Percentiles rank a stretch among this genome's conserved stretches.
Evolutionary conservation across 2,888 invertebrate species (phyloP).

Genomic region (Schizaphis graminum): DNA sequence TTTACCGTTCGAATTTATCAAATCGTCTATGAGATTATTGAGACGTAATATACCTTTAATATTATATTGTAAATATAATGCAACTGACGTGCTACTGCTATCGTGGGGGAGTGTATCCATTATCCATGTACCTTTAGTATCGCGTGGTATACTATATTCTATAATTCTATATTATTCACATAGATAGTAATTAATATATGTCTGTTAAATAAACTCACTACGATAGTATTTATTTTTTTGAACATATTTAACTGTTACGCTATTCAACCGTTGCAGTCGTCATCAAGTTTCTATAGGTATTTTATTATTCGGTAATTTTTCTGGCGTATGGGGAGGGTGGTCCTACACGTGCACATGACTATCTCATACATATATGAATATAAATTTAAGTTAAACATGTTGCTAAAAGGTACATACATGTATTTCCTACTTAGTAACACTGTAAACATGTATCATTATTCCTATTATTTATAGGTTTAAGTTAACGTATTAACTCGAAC

Average conservation of each 20-base stretch:
- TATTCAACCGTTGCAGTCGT: not conserved
- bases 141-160: not conserved
- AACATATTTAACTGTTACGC: not conserved
- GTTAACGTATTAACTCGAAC: not conserved
- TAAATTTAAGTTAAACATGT: not conserved
- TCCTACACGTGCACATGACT: not conserved
- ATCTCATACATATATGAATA: not conserved
- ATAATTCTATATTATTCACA: not conserved
- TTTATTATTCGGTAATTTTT: not conserved
- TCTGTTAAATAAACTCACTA: not conserved
- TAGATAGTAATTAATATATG: not conserved
- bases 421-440: not conserved
- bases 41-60: not conserved
- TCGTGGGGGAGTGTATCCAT: not conserved
- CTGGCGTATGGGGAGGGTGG: not conserved
- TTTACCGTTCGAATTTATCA: not conserved
- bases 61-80: not conserved
- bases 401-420: not conserved
- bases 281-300: not conserved
- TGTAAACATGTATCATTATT: not conserved
- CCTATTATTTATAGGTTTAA: constrained; percentile 2
- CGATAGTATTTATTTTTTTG: not conserved
- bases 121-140: not conserved
- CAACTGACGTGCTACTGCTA: not conserved
- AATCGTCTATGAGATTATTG: not conserved